Percentiles rank a stretch among this genome's conserved stretches.
These are phyloP conservation scores for Cricetomys ansorgei DNA, from an alignment of 2,113 vertebrate species.

Conservation along the genomic window DNA sequence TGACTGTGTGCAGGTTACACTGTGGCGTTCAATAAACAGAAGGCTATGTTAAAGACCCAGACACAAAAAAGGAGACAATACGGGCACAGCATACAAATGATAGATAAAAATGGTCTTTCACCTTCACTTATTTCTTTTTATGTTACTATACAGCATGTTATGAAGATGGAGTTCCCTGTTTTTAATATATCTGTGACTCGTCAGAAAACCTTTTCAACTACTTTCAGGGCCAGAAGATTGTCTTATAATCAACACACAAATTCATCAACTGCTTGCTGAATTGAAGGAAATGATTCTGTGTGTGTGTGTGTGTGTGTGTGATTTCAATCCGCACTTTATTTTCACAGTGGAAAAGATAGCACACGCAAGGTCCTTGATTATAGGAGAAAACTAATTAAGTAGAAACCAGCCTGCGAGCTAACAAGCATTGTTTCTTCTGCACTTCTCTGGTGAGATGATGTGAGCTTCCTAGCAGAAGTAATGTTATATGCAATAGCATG, in stretches of 20 bases:
- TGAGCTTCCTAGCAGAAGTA: not conserved
- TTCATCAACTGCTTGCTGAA: not conserved
- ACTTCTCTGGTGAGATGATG: too few relatives aligned
- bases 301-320: too few relatives aligned
- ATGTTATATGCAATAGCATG: not conserved
- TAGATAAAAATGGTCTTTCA: slow-evolving; percentile 38
- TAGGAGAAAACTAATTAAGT: not conserved
- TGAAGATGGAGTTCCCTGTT: slow-evolving; percentile 31
- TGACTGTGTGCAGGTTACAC: not conserved
- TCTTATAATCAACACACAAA: slow-evolving; percentile 3
- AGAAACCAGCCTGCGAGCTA: not conserved
- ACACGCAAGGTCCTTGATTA: not conserved
- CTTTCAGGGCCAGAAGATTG: not conserved
- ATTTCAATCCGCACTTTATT: slow-evolving; percentile 17
- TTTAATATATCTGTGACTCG: slow-evolving; percentile 67
- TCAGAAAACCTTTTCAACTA: slow-evolving; percentile 58
- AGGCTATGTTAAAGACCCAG: not conserved
- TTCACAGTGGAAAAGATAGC: not conserved
- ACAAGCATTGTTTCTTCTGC: not conserved
- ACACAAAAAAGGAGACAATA: not conserved
- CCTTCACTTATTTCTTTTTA: slow-evolving; percentile 46
- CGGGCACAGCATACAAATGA: not conserved
- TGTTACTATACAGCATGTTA: not conserved
- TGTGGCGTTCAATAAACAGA: not conserved
- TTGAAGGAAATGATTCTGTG: not conserved